These are phyloP conservation scores for Parotia lawesii DNA, from an alignment of 2,113 vertebrate species.

Conservation along the genomic window DNA sequence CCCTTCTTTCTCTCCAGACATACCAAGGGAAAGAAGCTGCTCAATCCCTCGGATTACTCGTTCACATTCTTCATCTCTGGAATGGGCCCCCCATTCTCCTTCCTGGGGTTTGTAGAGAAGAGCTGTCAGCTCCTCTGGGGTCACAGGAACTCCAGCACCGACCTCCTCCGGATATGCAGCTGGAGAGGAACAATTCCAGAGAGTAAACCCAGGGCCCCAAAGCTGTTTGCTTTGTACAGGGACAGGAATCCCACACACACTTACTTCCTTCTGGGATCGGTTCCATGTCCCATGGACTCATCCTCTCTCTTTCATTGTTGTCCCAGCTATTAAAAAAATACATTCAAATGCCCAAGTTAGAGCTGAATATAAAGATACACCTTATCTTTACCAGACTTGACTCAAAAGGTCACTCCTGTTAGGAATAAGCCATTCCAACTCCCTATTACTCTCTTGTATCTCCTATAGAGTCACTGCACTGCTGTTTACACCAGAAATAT, in stretches of 20 bases:
- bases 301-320: conserved; percentile 92
- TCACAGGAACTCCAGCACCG: conserved; percentile 90
- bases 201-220: conserved; percentile 17
- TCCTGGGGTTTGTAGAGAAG: conserved; percentile 92
- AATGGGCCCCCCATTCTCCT: conserved; percentile 92
- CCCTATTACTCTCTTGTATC: neutral
- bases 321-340: conserved; percentile 84
- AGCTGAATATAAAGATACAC: neutral
- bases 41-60: conserved; percentile 88
- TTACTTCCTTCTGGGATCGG: conserved; percentile 94
- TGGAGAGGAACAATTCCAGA: conserved; percentile 44
- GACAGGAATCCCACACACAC: conserved; percentile 36
- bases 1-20: neutral
- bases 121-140: conserved; percentile 87
- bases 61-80: conserved; percentile 91
- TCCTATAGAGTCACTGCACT: neutral
- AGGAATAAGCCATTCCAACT: neutral
- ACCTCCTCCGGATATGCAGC: conserved; percentile 88
- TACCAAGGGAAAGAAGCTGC: conserved; percentile 90
- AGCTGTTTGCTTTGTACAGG: neutral
- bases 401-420: neutral
- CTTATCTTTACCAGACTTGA: neutral
- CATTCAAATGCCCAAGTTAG: neutral
- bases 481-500: neutral
- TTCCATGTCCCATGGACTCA: conserved; percentile 99